These are phyloP conservation scores for Callimorpha dominula DNA, from an alignment of 2,888 invertebrate genomes.

Conservation along the genomic window DNA sequence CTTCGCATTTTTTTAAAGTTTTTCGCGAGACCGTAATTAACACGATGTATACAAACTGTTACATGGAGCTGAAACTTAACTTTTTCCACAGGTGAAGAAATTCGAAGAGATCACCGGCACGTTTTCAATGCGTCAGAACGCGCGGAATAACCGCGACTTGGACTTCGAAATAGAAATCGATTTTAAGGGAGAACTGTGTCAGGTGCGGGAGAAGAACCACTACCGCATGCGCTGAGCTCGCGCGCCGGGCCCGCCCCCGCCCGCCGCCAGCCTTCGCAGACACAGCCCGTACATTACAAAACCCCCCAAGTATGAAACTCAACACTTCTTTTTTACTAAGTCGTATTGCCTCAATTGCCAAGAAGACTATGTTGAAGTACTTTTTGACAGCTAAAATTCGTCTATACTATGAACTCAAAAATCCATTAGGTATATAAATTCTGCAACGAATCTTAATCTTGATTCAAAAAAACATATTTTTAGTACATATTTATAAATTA, in stretches of 20 bases:
- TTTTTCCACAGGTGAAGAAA: conserved; percentile 90
- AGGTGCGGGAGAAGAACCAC: conserved; percentile 94
- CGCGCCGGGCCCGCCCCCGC: conserved; percentile 19
- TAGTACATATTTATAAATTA: background rate
- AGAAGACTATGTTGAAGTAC: conserved; percentile 17
- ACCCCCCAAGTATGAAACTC: conserved; percentile 19
- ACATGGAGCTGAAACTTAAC: background rate
- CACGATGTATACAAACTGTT: background rate
- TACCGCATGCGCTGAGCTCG: conserved; percentile 94
- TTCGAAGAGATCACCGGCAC: conserved; percentile 97
- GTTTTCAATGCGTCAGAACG: conserved; percentile 98
- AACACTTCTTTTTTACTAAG: conserved; percentile 12
- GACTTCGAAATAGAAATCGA: conserved; percentile 97
- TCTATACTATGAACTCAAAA: background rate
- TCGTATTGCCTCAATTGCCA: conserved; percentile 20
- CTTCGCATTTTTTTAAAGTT: no score
- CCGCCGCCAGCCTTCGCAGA: conserved; percentile 39
- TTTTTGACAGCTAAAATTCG: conserved; percentile 16
- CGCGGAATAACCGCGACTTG: conserved; percentile 97
- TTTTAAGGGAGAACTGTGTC: conserved; percentile 96
- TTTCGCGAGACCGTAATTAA: no score
- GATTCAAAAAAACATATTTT: background rate
- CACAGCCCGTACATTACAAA: conserved; percentile 15
- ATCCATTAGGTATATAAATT: background rate
- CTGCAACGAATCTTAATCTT: background rate